A percentile compares a stretch with the other conserved stretches of the same genome.
Evolutionary conservation across 2,113 vertebrate genomes (phyloP).

Genomic region (Piprites chloris): DNA sequence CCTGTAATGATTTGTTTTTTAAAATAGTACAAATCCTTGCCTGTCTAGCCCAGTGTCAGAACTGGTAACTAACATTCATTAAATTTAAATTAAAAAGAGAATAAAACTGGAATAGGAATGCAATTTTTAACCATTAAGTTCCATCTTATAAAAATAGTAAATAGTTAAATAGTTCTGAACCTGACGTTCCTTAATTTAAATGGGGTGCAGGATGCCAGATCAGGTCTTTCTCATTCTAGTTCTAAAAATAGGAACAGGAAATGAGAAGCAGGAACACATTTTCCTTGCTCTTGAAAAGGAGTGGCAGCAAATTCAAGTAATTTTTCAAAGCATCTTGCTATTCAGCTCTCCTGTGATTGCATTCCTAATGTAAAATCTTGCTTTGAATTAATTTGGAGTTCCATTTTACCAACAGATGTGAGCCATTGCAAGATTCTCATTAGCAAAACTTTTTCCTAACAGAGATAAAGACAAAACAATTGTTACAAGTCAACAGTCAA

Average conservation of each 20-base stretch:
- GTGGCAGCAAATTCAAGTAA: conserved; percentile 2
- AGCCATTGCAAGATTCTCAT: not conserved
- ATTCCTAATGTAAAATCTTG: not conserved
- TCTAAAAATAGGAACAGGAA: conserved; percentile 19
- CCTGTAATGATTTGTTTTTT: not conserved
- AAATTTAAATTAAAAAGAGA: not conserved
- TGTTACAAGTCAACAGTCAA: not conserved
- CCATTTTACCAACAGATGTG: not conserved
- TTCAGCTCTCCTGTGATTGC: not conserved
- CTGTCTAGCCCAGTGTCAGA: not conserved
- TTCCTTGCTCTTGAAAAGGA: not conserved
- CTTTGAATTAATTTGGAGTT: conserved; percentile 14
- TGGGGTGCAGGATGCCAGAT: not conserved
- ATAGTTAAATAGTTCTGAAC: not conserved
- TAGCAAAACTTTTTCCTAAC: not conserved
- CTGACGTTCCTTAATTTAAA: not conserved
- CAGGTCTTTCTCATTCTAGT: not conserved
- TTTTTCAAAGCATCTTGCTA: not conserved
- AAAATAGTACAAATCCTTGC: not conserved
- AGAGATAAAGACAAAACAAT: not conserved
- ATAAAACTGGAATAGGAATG: not conserved
- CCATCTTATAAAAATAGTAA: too few species aligned
- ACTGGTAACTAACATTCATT: not conserved
- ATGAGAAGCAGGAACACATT: not conserved
- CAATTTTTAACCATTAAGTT: not conserved